Conservation (phyloP, 2,797 vertebrate species). For the Chiroxiphia lanceolata region DNA sequence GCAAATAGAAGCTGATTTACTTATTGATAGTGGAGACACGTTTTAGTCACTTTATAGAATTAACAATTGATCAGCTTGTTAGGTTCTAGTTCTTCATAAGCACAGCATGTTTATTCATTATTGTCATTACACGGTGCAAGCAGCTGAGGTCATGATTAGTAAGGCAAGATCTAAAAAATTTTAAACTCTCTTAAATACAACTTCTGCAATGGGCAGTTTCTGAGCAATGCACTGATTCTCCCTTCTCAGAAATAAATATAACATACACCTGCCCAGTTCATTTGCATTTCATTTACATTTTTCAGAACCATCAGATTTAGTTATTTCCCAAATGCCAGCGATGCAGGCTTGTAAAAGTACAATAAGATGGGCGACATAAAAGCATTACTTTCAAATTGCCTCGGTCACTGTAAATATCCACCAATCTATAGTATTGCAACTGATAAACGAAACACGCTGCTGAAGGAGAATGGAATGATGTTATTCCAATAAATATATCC, state of each 20-base stretch:
- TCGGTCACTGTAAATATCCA: slow-evolving; percentile 44
- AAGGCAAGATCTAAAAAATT: slow-evolving; percentile 53
- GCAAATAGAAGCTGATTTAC: slow-evolving; percentile 85
- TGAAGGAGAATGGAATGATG: slow-evolving; percentile 3
- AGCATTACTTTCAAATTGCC: slow-evolving; percentile 31
- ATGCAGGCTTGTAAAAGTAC: slow-evolving; percentile 34
- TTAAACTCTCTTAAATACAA: slow-evolving; percentile 40
- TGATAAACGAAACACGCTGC: background rate
- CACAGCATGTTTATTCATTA: slow-evolving; percentile 84
- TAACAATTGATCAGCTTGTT: slow-evolving; percentile 91
- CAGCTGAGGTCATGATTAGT: slow-evolving; percentile 75
- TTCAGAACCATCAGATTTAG: background rate
- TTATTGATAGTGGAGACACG: slow-evolving; percentile 88
- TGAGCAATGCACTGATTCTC: slow-evolving; percentile 9
- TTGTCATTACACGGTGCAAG: slow-evolving; percentile 80
- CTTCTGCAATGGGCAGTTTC: background rate
- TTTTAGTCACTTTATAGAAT: slow-evolving; percentile 91
- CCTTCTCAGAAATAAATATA: slow-evolving; percentile 37
- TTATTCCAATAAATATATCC: slow-evolving; percentile 58
- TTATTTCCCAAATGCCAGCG: slow-evolving; percentile 20
- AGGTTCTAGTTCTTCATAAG: slow-evolving; percentile 75
- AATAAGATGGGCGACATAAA: slow-evolving; percentile 29
- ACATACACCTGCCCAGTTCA: background rate
- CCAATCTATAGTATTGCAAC: background rate
- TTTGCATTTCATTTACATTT: slow-evolving; percentile 49